These are phyloP conservation scores for Dreissena polymorpha DNA, from an alignment of 1,140 invertebrate genomes.

Conservation along the genomic window DNA sequence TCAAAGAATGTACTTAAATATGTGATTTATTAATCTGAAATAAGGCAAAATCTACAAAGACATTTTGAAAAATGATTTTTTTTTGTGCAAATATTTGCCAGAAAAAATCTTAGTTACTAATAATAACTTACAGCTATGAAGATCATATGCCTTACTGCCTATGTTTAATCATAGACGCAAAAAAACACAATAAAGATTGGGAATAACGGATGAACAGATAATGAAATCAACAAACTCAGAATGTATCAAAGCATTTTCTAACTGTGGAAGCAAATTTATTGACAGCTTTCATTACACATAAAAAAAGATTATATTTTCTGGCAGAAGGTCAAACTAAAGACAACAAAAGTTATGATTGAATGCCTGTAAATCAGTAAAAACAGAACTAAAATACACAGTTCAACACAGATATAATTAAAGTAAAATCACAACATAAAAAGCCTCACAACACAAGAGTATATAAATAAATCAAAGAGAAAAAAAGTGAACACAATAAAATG, in stretches of 20 bases:
- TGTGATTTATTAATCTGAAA: too few species aligned
- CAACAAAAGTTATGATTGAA: constrained; percentile 55
- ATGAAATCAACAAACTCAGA: constrained; percentile 8
- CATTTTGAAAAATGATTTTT: too few species aligned
- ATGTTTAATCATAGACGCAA: constrained; percentile 15
- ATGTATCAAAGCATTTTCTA: constrained; percentile 2
- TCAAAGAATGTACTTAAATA: too few species aligned
- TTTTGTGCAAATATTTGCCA: too few species aligned
- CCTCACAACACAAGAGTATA: constrained; percentile 15
- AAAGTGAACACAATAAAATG: constrained; percentile 28
- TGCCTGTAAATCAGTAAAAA: neutral
- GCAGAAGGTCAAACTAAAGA: constrained; percentile 20
- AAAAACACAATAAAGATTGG: constrained; percentile 18
- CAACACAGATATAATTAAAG: constrained; percentile 9
- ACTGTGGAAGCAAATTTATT: constrained; percentile 8
- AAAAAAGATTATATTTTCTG: too few species aligned
- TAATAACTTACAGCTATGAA: too few species aligned
- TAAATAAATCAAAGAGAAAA: constrained; percentile 18
- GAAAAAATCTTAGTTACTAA: too few species aligned
- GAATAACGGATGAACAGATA: constrained; percentile 3
- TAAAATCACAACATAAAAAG: constrained; percentile 16
- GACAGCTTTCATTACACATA: neutral
- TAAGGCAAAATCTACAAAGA: too few species aligned
- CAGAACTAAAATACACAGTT: constrained; percentile 15
- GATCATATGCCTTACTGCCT: neutral